Conservation (phyloP, 2,113 vertebrate genomes). For the Melanerpes aurifrons region DNA sequence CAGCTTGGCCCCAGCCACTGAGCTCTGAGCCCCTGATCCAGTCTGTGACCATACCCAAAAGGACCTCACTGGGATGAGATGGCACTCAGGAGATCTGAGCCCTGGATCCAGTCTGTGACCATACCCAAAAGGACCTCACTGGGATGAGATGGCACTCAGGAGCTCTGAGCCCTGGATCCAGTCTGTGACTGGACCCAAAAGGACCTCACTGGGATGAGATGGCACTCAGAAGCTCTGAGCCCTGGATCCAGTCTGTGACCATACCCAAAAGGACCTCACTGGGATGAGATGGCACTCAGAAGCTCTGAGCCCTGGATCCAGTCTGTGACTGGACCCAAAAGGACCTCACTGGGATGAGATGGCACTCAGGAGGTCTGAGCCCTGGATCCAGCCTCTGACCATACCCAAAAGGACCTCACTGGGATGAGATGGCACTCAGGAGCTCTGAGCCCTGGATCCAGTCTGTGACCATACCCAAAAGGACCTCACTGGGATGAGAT, state of each 20-base stretch:
- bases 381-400: neutral
- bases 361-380: neutral
- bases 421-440: neutral
- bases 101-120: neutral
- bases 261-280: neutral
- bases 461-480: too few species aligned
- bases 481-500: too few species aligned
- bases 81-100: neutral
- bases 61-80: neutral
- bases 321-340: fast-evolving
- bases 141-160: neutral
- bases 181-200: too few species aligned
- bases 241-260: neutral
- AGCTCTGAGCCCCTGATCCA: neutral
- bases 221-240: too few species aligned
- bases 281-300: neutral
- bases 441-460: too few species aligned
- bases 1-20: too few species aligned
- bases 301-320: neutral
- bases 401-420: neutral
- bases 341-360: neutral
- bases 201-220: too few species aligned
- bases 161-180: too few species aligned
- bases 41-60: fast-evolving
- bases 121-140: neutral